A percentile compares a stretch with the other conserved stretches of the same genome.
Conservation (phyloP, 2,797 vertebrate genomes). For the Valencia hispanica region DNA sequence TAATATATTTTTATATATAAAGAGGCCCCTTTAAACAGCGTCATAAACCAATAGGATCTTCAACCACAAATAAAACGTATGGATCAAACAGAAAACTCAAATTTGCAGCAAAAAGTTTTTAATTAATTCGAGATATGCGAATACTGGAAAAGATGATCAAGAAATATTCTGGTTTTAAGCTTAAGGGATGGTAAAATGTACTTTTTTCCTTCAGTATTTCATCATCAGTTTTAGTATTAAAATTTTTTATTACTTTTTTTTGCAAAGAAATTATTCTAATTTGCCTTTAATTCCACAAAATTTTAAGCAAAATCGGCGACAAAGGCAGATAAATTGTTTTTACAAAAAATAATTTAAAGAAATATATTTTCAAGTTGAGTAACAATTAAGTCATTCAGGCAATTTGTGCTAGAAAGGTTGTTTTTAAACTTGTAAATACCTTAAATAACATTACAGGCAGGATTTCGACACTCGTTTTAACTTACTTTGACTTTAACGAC, state of each 20-base stretch:
- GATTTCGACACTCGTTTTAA: neutral
- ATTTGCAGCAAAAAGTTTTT: neutral
- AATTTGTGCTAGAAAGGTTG: neutral
- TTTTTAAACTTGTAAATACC: neutral
- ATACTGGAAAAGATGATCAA: neutral
- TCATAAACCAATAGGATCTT: neutral
- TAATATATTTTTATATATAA: neutral
- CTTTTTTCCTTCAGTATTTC: neutral
- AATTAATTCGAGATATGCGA: neutral
- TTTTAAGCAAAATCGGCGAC: neutral
- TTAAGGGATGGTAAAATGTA: neutral
- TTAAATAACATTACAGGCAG: neutral
- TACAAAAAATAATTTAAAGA: neutral
- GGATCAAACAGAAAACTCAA: neutral
- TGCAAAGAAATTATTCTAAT: neutral
- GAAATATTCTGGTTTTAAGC: neutral
- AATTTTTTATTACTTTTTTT: neutral
- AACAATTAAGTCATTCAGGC: neutral
- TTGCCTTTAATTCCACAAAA: neutral
- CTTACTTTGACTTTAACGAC: neutral
- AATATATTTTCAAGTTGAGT: neutral
- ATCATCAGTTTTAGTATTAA: neutral
- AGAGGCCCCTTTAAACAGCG: neutral
- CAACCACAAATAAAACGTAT: neutral
- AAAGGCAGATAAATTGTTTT: neutral